Base-by-base conservation (phyloP, 2,797 vertebrate species). In the Tiaroga cobitis region DNA sequence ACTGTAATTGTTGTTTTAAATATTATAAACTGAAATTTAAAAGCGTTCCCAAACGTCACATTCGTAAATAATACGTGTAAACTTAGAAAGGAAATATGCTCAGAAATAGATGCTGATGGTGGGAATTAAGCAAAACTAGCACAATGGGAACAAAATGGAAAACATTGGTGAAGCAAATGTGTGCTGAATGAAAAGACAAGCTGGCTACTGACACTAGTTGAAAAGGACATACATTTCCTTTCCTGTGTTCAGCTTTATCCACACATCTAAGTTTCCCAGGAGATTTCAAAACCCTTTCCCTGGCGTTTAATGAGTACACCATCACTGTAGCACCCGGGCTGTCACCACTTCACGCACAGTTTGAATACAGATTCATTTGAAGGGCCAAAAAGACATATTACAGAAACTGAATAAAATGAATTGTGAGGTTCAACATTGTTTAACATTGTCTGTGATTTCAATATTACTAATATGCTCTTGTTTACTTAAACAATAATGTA, bases 361-460 rank as follows among this genome's bases (percentile, higher is more conserved):
- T 85, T 84, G 79, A 86, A 88, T 89, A 83, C 85, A 86, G 86
- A 86, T 85, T 75, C 46, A 51, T 80, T 67, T 73, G n/a, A 72
- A 82, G 37, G 13, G 68, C 78, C 59, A 74, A 29, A 34, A 46
- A 75, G 61, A 59, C 26, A 29, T 7, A 11, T 65, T 56, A 41
- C 8, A 46, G 29, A 26, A 37, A 13, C 10, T 41, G 32, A 74
- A 67, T 76, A 29, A 61, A n/a, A 18, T 61, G 26, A 26, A 46
- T 11, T 59, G 59, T 1, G 24, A n/a, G 54, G 24, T 63, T 82
- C 3, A 41, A 16, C 19, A 79, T 56, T 26, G 19, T 68, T 8
- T 81, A 43, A 65, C 21, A 76, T 8, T 77, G 21, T 29, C 34
- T 51, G 19, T 43, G 15, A 29, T 73, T 46, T 26, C 32, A 65